Evolutionary conservation across 1,140 invertebrate species (phyloP), one percentile per base, ranked within the genome.

Genomic region (Trissolcus basalis): DNA sequence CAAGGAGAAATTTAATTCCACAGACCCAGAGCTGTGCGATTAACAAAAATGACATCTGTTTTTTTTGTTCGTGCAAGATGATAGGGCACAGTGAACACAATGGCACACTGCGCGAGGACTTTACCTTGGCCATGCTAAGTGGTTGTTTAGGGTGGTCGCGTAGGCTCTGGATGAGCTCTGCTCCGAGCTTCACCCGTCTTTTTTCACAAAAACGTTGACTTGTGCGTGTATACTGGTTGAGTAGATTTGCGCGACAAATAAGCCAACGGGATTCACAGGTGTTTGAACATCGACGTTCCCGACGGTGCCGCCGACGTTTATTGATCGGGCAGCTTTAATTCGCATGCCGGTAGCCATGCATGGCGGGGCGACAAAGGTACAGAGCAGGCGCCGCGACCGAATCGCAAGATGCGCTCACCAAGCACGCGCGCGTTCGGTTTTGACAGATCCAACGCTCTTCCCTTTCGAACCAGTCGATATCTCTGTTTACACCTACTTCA

Each of bases 251-350:
- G 61, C 61, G 61, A 60, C 41, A 33, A 32, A 54, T 64, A 39
- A 59, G 59, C 14, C 12, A 14, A 51, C 10, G 67, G 72, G 65
- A 69, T 75, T 69, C 61, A 76, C 73, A 76, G 73, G 73, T 76
- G 73, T 75, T 76, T 76, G 58, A 74, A 48, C 74, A 72, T 72
- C 61, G 74, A 77, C 67, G 74, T 67, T 67, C 63, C 41, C 74
- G 74, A 71, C 68, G 67, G 71, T 71, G 68, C 53, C 74, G 74
- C 48, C 74, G 74, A 64, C 63, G 58, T 68, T 56, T 72, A 77
- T 77, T 72, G 74, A 72, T 77, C 74, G 74, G 63, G 15, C 65
- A 77, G 67, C 47, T 56, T 56, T 72, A 58, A 72, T 72, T 72
- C 74, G 63, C 48, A 59, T 68, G 68, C 68, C 74, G 74, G 74